phyloP scores from a whole-genome alignment of 2,113 vertebrate species.

The Melanerpes aurifrons region DNA sequence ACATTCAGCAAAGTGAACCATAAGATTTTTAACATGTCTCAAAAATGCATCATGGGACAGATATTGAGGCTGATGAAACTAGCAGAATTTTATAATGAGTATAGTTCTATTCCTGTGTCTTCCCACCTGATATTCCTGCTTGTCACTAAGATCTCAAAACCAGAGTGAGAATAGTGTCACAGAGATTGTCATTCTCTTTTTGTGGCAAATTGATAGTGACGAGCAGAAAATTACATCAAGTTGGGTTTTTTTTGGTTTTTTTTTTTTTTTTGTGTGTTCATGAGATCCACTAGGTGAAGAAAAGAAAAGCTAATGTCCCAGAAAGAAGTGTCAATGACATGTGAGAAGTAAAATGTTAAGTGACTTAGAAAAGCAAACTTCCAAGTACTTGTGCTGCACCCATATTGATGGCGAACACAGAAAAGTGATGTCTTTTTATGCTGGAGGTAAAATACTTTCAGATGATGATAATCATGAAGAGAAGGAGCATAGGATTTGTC shows the following conservation, averaged over 20 bases:
- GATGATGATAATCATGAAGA: background rate
- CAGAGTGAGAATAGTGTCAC: background rate
- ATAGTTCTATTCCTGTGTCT: background rate
- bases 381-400: background rate
- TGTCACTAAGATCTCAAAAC: background rate
- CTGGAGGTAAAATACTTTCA: background rate
- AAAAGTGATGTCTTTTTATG: background rate
- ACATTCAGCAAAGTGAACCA: background rate
- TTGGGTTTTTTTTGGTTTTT: too few species aligned
- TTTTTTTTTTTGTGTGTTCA: background rate
- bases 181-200: background rate
- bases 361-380: background rate
- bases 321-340: background rate
- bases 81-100: background rate
- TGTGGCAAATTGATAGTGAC: background rate
- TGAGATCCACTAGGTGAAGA: background rate
- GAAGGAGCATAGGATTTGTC: background rate
- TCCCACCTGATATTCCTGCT: background rate
- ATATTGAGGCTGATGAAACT: background rate
- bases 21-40: background rate
- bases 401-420: background rate
- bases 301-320: background rate
- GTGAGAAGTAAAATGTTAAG: background rate
- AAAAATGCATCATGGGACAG: background rate
- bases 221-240: background rate